These are phyloP conservation scores for Stichodactyla helianthus DNA, from an alignment of 64 coral and sea anemone species.

Conservation along the genomic window DNA sequence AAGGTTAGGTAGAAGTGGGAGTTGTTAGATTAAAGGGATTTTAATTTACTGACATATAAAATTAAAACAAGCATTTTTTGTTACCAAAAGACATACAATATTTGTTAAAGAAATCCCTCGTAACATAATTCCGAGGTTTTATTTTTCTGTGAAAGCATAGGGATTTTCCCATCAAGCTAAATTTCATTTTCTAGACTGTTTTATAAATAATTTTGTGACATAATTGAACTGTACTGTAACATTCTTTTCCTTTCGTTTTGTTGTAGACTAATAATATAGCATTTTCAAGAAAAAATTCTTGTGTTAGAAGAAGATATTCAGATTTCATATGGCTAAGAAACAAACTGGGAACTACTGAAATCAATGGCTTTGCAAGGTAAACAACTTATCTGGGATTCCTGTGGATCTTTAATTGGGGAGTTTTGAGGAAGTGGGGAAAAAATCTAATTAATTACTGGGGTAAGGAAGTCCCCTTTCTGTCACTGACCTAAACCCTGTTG, in stretches of 20 bases:
- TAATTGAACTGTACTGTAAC: background rate
- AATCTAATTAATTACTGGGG: too few relatives aligned
- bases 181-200: background rate
- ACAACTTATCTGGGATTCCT: background rate
- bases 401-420: too few relatives aligned
- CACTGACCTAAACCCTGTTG: too few relatives aligned
- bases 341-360: slow-evolving; percentile 67
- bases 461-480: too few relatives aligned
- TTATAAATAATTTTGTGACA: background rate
- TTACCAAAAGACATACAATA: too few relatives aligned
- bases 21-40: too few relatives aligned
- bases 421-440: too few relatives aligned
- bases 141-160: background rate
- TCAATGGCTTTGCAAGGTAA: slow-evolving; percentile 82
- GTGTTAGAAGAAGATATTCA: slow-evolving; percentile 85
- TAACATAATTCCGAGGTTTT: background rate
- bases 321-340: slow-evolving; percentile 90
- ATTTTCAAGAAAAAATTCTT: slow-evolving; percentile 77
- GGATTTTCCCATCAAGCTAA: background rate
- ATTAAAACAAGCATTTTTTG: too few relatives aligned
- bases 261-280: slow-evolving; percentile 84
- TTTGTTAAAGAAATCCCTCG: too few relatives aligned
- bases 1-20: too few relatives aligned
- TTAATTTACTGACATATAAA: too few relatives aligned
- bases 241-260: background rate